Evolutionary conservation across 2,888 invertebrate species (phyloP).

Genomic region (Tortrix viridana): DNA sequence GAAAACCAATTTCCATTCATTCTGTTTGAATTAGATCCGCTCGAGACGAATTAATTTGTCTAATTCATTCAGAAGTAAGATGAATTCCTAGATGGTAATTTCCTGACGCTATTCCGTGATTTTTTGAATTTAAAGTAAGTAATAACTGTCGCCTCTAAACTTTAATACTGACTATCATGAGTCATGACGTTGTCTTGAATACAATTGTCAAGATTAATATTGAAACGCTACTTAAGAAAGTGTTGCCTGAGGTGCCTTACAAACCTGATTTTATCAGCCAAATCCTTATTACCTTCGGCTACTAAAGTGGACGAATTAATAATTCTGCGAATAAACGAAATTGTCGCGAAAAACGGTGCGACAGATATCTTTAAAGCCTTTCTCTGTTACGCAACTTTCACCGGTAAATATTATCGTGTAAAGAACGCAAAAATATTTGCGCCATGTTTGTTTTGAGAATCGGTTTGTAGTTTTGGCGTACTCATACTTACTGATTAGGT

Average conservation of each 20-base stretch:
- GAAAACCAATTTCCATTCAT: slow-evolving; percentile 7
- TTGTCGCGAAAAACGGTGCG: slow-evolving; percentile 5
- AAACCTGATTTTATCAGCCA: no score
- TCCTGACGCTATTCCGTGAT: no score
- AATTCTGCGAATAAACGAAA: slow-evolving; percentile 13
- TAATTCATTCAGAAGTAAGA: background rate
- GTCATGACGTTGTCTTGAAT: no score
- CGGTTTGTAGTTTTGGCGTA: slow-evolving; percentile 1
- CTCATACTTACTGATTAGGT: background rate
- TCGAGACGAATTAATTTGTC: background rate
- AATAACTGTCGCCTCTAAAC: no score
- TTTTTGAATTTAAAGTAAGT: no score
- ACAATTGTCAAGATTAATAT: no score
- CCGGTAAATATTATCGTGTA: slow-evolving; percentile 19
- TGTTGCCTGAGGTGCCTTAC: no score
- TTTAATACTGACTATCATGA: no score
- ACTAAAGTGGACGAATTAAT: slow-evolving; percentile 8
- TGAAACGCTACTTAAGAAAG: no score
- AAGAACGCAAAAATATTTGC: slow-evolving; percentile 24
- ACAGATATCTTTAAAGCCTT: slow-evolving; percentile 2
- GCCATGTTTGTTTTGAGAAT: slow-evolving; percentile 19
- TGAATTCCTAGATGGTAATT: background rate
- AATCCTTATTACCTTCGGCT: background rate
- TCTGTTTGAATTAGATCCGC: background rate
- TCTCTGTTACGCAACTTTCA: slow-evolving; percentile 18